These are phyloP conservation scores for Scaptomyza cyrtandrae DNA, from an alignment of 2,888 invertebrate genomes.

Conservation along the genomic window DNA sequence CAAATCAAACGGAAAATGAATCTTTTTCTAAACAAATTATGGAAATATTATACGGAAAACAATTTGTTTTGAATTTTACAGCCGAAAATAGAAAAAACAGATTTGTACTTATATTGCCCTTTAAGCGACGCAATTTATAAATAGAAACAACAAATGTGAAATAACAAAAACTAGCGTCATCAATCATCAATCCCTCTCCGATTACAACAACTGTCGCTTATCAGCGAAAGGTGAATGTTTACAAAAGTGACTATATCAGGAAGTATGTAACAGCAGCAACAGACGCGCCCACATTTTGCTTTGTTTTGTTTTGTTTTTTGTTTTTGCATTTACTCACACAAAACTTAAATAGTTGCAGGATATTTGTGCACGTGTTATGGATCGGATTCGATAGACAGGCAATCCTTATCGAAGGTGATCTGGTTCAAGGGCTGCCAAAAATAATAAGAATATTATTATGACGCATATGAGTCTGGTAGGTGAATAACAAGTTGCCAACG, in stretches of 20 bases:
- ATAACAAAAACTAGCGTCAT: slow-evolving; percentile 52
- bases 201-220: slow-evolving; percentile 30
- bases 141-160: slow-evolving; percentile 9
- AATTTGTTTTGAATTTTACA: not conserved
- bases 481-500: not conserved
- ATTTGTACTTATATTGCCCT: slow-evolving; percentile 16
- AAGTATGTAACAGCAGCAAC: slow-evolving; percentile 5
- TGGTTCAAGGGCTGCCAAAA: not conserved
- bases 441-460: not conserved
- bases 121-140: slow-evolving; percentile 25
- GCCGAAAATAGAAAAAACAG: not conserved
- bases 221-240: slow-evolving; percentile 28
- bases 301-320: no score
- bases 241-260: slow-evolving; percentile 14
- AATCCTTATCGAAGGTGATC: not conserved
- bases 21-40: not conserved
- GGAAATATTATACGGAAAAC: not conserved
- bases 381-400: not conserved
- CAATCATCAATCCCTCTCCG: slow-evolving; percentile 30
- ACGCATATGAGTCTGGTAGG: slow-evolving; percentile 10
- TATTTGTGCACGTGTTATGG: not conserved
- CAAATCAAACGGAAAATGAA: not conserved
- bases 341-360: not conserved
- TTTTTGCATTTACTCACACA: no score
- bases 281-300: slow-evolving; percentile 4